These are phyloP conservation scores for Anser brachyrhynchus DNA, from an alignment of 2,113 vertebrate species.

Conservation along the genomic window DNA sequence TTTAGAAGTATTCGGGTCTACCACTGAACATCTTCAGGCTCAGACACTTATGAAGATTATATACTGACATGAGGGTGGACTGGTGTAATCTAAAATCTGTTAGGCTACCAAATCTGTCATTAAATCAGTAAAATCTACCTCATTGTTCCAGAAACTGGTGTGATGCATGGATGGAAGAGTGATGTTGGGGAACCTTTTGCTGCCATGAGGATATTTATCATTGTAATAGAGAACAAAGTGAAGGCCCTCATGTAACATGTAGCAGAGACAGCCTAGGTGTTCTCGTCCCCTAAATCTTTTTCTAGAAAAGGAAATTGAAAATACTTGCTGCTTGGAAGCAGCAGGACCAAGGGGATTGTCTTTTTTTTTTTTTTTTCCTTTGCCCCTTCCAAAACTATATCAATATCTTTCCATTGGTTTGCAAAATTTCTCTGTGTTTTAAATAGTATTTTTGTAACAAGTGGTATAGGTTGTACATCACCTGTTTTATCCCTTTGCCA, in stretches of 20 bases:
- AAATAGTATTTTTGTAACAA: background rate
- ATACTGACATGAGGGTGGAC: background rate
- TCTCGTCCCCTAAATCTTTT: constrained; percentile 40
- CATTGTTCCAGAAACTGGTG: background rate
- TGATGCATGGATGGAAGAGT: background rate
- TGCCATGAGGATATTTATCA: background rate
- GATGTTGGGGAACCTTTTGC: constrained; percentile 3
- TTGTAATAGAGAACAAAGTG: constrained; percentile 22
- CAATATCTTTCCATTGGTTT: background rate
- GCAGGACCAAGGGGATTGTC: background rate
- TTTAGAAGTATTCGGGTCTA: background rate
- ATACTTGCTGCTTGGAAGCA: background rate
- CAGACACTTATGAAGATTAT: background rate
- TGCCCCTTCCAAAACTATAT: background rate
- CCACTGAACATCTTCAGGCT: background rate
- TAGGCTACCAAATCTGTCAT: constrained; percentile 22
- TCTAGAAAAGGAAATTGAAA: constrained; percentile 40
- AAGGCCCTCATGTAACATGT: background rate
- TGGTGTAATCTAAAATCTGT: constrained; percentile 27
- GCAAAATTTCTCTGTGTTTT: constrained; percentile 5
- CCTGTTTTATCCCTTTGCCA: background rate
- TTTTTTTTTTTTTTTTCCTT: background rate
- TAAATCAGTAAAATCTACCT: constrained; percentile 31
- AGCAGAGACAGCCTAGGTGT: constrained; percentile 45
- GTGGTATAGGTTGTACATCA: background rate